A percentile compares a stretch with the other conserved stretches of the same genome.
phyloP scores from a whole-genome alignment of 2,113 vertebrate species.

The rabbit (Oryctolagus cuniculus) region DNA sequence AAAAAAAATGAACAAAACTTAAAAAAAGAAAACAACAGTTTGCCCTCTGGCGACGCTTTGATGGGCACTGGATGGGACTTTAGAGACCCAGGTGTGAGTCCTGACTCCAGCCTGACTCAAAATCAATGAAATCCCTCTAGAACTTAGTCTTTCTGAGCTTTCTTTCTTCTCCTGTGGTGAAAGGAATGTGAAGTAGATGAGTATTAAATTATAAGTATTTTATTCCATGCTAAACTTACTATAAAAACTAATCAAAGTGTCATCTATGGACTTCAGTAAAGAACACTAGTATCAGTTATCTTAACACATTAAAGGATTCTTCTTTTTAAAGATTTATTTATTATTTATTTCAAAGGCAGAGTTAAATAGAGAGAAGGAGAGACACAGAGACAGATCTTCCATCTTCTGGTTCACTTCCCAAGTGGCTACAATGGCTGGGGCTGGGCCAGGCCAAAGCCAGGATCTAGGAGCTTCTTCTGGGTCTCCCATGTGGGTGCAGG shows the following conservation, averaged over 20 bases:
- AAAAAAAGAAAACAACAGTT: background rate
- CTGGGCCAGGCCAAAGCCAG: too few species aligned
- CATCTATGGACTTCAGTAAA: background rate
- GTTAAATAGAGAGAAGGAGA: too few species aligned
- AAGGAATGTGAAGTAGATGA: background rate
- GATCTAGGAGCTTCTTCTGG: too few species aligned
- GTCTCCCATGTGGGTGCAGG: too few species aligned
- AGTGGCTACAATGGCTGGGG: too few species aligned
- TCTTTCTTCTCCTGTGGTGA: background rate
- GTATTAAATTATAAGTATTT: background rate
- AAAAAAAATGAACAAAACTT: too few species aligned
- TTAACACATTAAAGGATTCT: background rate
- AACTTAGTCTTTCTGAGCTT: background rate
- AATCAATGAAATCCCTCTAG: background rate
- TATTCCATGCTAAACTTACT: background rate
- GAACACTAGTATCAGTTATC: background rate
- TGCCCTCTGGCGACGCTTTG: background rate
- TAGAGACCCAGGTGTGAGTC: background rate
- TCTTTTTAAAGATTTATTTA: too few species aligned
- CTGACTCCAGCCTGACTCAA: background rate
- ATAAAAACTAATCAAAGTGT: background rate
- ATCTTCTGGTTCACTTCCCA: too few species aligned
- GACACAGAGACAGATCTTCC: too few species aligned
- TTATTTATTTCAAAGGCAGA: too few species aligned
- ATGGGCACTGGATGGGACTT: background rate